Base-by-base conservation (phyloP, 2,888 invertebrate genomes). In the Podabrus alpinus region DNA sequence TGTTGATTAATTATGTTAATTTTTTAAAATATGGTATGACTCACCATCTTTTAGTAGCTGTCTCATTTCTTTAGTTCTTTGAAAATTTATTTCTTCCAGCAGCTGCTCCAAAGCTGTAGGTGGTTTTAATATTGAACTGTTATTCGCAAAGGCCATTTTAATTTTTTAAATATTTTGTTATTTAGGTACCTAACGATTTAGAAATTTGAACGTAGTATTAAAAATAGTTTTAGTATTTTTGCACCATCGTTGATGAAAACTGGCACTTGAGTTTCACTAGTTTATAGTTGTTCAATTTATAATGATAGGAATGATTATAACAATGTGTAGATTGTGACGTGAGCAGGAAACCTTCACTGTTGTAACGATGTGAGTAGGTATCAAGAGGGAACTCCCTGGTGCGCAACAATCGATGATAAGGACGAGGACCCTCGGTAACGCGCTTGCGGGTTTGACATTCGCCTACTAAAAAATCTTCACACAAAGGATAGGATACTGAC, bases 81-180 rank as follows among this genome's bases (percentile, higher is more conserved):
- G 96, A 84, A 96, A 97, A 88, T 95, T 96, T 80, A 97, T 97
- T 87, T 97, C 97, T 85, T 96, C 96, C 76, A 97, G 88, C 73
- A 97, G 89, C 84, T 95, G 96, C 85, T 96, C 96, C 81, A 97
- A 88, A 86, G 94, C 92, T 25, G 94, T 94, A 16, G 93, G 91
- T 16, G 89, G 87, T 83, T 89, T 88, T 72, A 89, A 81, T 66
- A 88, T 83, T 71, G 82, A 82, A 59, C 83, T 78, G 79, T 83
- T 85, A 79, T 86, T 86, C 25, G 86, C 83, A 79, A 86, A 87
- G 76, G 87, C 87, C 87, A 87, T 88, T 16, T 24, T 71, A 61
- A 16, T 17, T 61, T 61, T 61, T 15, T 61, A 15, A 9, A n/a
- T 17, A 64, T 64, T 64, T 19, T 19, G n/a, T 13, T 64, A n/a